These are phyloP conservation scores for Spinus pinus DNA, from an alignment of 2,797 vertebrate species.

Conservation along the genomic window DNA sequence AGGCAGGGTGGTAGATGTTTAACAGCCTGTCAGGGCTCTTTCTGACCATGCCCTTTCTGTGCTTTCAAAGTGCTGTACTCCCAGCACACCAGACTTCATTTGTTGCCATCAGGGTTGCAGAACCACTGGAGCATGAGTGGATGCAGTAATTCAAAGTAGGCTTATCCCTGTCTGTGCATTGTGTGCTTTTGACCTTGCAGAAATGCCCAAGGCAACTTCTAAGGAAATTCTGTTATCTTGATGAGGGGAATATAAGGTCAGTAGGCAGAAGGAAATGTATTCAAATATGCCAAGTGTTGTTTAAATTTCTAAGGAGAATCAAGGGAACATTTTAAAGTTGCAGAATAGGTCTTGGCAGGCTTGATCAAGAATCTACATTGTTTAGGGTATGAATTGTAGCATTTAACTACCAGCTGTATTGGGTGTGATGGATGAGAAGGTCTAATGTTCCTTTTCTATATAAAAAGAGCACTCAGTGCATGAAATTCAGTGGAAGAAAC, in stretches of 20 bases:
- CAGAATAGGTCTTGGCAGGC: neutral
- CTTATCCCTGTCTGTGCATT: neutral
- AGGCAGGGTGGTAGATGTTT: neutral
- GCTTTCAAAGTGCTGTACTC: neutral
- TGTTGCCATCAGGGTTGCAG: neutral
- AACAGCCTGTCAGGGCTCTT: neutral
- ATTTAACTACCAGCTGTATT: neutral
- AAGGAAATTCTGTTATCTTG: neutral
- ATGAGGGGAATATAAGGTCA: neutral
- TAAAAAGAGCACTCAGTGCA: neutral
- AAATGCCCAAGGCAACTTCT: neutral
- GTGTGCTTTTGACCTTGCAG: conserved; percentile 31
- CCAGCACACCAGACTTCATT: neutral
- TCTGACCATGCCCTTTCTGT: neutral
- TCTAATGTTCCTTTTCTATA: neutral
- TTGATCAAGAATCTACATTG: neutral
- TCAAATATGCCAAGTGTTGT: neutral
- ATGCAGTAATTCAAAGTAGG: neutral
- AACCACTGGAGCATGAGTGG: neutral
- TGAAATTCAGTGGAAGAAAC: neutral
- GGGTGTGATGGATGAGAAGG: neutral
- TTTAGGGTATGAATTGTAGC: conserved; percentile 3
- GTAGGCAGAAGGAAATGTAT: neutral
- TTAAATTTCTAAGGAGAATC: neutral
- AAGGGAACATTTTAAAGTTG: neutral